These are phyloP conservation scores for Myotis vivesi DNA, from an alignment of 2,797 vertebrate species.

Conservation along the genomic window DNA sequence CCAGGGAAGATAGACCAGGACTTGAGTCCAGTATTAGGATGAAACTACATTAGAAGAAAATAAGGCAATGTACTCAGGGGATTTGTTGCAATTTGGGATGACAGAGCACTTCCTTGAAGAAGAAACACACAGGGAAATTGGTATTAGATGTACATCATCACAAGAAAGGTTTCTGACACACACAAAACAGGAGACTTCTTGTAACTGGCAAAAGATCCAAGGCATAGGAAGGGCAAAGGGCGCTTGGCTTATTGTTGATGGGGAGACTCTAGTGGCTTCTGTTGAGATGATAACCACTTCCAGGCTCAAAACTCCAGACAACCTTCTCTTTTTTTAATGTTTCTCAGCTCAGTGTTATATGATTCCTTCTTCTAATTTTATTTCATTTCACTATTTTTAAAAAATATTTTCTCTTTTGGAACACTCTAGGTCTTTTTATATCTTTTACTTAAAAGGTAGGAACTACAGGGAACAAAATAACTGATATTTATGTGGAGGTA, in stretches of 20 bases:
- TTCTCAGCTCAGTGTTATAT: background rate
- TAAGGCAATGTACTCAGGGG: no score
- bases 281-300: background rate
- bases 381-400: background rate
- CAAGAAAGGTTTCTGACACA: background rate
- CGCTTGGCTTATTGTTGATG: background rate
- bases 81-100: background rate
- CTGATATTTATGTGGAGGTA: background rate
- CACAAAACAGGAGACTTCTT: background rate
- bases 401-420: background rate
- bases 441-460: background rate
- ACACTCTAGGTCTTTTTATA: background rate
- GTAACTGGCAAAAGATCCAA: background rate
- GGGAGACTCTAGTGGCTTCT: background rate
- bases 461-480: background rate
- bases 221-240: rapidly evolving
- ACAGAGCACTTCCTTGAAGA: background rate
- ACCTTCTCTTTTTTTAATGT: background rate
- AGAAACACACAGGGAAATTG: background rate
- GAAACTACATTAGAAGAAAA: background rate
- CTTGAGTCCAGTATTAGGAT: background rate
- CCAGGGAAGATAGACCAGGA: background rate
- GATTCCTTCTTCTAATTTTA: background rate
- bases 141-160: background rate
- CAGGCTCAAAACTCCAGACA: background rate